Evolutionary conservation across 35 echinoderm and acorn worm genomes (phyloP).

Genomic region (Lytechinus pictus): DNA sequence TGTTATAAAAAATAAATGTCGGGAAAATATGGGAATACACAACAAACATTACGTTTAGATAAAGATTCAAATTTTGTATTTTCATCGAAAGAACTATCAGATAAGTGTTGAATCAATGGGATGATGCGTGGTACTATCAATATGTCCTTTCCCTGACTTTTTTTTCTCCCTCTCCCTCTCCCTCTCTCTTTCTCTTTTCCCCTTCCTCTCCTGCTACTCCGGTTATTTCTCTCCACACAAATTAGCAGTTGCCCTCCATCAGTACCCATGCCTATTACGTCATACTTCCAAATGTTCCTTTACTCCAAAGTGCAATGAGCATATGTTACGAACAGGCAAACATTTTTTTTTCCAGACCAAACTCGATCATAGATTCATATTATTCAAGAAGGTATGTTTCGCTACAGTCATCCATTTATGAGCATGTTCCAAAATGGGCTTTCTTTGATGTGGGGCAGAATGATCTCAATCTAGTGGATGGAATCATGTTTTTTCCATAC

Average conservation of each 20-base stretch:
- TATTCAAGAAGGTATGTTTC: not conserved
- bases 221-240: not conserved
- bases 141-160: not conserved
- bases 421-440: not conserved
- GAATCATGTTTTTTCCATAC: not conserved
- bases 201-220: not conserved
- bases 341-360: not conserved
- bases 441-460: not conserved
- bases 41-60: no score
- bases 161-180: not conserved
- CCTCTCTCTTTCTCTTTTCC: not conserved
- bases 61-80: not conserved
- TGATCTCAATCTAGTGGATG: not conserved
- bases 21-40: no score
- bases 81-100: not conserved
- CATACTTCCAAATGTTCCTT: not conserved
- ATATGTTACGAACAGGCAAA: not conserved
- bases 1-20: not conserved
- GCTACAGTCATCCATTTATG: not conserved
- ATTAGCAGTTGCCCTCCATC: not conserved
- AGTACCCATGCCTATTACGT: not conserved
- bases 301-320: not conserved
- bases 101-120: not conserved
- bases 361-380: not conserved
- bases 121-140: not conserved